Conservation (phyloP, 2,888 invertebrate genomes). For the Apamea sordens region DNA sequence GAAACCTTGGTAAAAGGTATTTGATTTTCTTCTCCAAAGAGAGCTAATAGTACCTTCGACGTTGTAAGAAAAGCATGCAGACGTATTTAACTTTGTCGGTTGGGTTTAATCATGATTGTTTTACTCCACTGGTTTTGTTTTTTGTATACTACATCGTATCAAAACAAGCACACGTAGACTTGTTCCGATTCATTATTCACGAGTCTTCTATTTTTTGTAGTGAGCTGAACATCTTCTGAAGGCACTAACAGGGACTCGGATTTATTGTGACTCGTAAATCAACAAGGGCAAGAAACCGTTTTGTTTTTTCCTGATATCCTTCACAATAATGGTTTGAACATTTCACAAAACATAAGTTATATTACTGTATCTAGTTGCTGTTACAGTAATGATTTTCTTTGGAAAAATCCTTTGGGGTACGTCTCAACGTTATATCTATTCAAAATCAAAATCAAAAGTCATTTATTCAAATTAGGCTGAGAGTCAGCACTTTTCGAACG, state of each 20-base stretch:
- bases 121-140: not conserved
- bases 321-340: not conserved
- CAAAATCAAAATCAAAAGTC: no score
- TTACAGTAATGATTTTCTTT: not conserved
- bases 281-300: not conserved
- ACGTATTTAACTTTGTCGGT: not conserved
- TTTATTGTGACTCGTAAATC: slow-evolving; percentile 19
- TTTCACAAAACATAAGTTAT: not conserved
- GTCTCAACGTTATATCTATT: not conserved
- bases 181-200: slow-evolving; percentile 45
- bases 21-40: not conserved
- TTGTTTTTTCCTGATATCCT: not conserved
- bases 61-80: not conserved
- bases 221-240: slow-evolving; percentile 8
- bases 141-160: not conserved
- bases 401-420: not conserved
- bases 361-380: not conserved
- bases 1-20: not conserved
- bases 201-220: slow-evolving; percentile 31
- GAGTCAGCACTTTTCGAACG: no score
- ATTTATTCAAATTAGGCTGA: no score
- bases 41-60: not conserved
- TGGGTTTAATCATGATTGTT: not conserved
- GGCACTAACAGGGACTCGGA: slow-evolving; percentile 12
- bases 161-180: slow-evolving; percentile 18